Evolutionary conservation across 1,140 invertebrate genomes (phyloP).

Genomic region (Steinernema khuongi): DNA sequence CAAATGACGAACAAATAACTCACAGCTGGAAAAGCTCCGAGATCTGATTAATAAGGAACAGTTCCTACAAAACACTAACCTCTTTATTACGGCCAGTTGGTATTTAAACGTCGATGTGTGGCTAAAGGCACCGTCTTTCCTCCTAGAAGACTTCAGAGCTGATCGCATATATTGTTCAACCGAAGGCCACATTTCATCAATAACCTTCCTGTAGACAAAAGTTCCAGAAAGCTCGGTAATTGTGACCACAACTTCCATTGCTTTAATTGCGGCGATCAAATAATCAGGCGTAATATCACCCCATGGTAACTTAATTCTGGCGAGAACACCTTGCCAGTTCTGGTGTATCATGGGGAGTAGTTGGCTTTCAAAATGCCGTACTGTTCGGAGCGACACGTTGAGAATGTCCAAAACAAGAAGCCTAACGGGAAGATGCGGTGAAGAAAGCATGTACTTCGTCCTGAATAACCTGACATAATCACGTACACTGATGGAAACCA

Average conservation of each 20-base stretch:
- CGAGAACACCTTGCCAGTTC: conserved; percentile 35
- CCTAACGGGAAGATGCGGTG: conserved; percentile 31
- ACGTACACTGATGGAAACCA: background rate
- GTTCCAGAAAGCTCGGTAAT: conserved; percentile 30
- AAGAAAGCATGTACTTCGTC: conserved; percentile 43
- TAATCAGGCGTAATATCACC: background rate
- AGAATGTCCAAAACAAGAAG: conserved; percentile 38
- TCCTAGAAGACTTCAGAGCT: conserved; percentile 12
- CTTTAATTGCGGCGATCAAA: background rate
- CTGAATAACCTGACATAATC: conserved; percentile 24
- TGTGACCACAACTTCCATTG: conserved; percentile 28
- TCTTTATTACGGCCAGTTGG: conserved; percentile 24
- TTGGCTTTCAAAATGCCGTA: conserved; percentile 40
- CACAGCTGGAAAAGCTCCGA: background rate
- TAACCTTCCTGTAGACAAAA: conserved; percentile 38
- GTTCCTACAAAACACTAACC: conserved; percentile 25
- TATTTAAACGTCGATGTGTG: conserved; percentile 29
- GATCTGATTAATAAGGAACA: background rate
- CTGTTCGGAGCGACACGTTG: conserved; percentile 30
- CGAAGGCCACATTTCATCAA: conserved; percentile 33
- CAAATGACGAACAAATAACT: background rate
- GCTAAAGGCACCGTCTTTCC: conserved; percentile 2
- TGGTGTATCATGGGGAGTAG: conserved; percentile 41
- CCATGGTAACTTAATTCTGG: conserved; percentile 28
- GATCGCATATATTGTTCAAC: background rate